Percentiles rank a stretch among this genome's conserved stretches.
Conservation (phyloP, 2,888 invertebrate species). For the Leptinotarsa tumamoca region DNA sequence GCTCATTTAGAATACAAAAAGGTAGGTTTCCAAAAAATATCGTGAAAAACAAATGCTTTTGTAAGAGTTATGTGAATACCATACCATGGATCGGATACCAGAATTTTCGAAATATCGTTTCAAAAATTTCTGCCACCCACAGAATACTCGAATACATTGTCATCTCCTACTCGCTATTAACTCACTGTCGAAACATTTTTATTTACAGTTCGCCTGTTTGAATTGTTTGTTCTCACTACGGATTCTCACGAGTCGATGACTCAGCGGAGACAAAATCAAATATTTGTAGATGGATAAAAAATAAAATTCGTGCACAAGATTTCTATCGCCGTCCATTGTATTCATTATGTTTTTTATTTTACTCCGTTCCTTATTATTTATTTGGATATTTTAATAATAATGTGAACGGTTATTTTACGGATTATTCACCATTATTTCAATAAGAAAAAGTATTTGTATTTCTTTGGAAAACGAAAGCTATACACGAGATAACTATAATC, state of each 20-base stretch:
- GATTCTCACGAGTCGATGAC: conserved; percentile 20
- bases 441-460: too few relatives aligned
- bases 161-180: background rate
- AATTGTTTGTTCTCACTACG: conserved; percentile 19
- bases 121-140: background rate
- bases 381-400: too few relatives aligned
- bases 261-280: background rate
- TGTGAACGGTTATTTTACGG: too few relatives aligned
- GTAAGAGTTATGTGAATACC: too few relatives aligned
- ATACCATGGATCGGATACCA: background rate
- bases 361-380: too few relatives aligned
- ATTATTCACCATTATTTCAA: too few relatives aligned
- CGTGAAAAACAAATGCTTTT: too few relatives aligned
- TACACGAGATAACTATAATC: too few relatives aligned
- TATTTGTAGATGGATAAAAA: background rate
- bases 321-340: background rate
- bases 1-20: too few relatives aligned
- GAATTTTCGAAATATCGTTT: background rate
- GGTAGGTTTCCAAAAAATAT: too few relatives aligned
- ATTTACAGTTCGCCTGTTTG: conserved; percentile 14
- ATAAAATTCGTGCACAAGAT: background rate
- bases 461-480: too few relatives aligned
- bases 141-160: background rate
- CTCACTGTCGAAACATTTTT: conserved; percentile 7
- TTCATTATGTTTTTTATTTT: too few relatives aligned